These are phyloP conservation scores for Drosophila simulans DNA, from an alignment of 1,140 invertebrate genomes.

Conservation along the genomic window DNA sequence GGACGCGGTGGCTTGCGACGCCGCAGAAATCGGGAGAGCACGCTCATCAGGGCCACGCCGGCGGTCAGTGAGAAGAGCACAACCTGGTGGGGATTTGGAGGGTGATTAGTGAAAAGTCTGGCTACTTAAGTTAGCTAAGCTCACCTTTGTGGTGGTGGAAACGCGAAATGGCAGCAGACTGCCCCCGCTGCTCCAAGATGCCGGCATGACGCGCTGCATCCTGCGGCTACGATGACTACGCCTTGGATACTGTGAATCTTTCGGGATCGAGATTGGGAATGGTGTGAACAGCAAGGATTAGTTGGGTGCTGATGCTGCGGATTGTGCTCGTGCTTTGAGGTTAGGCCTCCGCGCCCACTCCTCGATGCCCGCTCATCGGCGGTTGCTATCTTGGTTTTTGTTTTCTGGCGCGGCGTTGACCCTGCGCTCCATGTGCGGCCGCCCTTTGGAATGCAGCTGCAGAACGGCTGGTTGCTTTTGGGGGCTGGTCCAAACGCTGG, in stretches of 20 bases:
- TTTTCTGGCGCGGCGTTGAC: slow-evolving; percentile 9
- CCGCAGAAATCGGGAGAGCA: slow-evolving; percentile 87
- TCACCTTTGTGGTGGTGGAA: slow-evolving; percentile 75
- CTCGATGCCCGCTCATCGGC: slow-evolving; percentile 56
- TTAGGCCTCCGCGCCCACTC: slow-evolving; percentile 42
- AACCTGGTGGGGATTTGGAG: slow-evolving; percentile 69
- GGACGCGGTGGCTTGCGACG: slow-evolving; percentile 86
- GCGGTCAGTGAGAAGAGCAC: slow-evolving; percentile 85
- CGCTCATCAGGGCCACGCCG: slow-evolving; percentile 87
- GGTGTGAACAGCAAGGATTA: slow-evolving; percentile 1
- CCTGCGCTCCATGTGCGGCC: slow-evolving; percentile 14
- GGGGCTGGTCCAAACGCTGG: neutral
- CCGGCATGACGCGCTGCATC: slow-evolving; percentile 65
- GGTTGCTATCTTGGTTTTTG: slow-evolving; percentile 14
- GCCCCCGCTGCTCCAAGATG: slow-evolving; percentile 40
- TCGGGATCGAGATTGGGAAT: slow-evolving; percentile 1
- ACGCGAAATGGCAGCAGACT: slow-evolving; percentile 60
- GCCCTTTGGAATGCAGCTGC: slow-evolving; percentile 25
- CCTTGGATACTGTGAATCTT: slow-evolving; percentile 8
- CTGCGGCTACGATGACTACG: neutral
- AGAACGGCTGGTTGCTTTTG: neutral
- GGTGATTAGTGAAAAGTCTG: neutral
- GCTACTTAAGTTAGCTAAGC: neutral
- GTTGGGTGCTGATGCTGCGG: slow-evolving; percentile 4
- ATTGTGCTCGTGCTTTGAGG: slow-evolving; percentile 53